Evolutionary conservation across 1,140 invertebrate genomes (phyloP).

Genomic region (Cydia fagiglandana): DNA sequence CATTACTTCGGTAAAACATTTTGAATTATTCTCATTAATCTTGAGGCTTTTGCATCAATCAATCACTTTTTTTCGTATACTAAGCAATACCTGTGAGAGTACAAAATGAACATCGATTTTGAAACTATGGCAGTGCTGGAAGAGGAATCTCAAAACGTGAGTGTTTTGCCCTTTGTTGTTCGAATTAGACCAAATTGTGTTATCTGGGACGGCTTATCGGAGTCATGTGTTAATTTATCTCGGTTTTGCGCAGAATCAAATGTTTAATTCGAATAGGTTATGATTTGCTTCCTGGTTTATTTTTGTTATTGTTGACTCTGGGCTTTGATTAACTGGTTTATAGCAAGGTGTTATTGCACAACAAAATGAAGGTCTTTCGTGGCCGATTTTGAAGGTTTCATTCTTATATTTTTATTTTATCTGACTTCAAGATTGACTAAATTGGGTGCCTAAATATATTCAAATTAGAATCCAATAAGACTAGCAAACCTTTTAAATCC

Average conservation of each 20-base stretch:
- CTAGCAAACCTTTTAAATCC: too few relatives aligned
- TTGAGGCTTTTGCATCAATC: constrained; percentile 28
- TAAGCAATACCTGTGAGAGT: constrained; percentile 34
- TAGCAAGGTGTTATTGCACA: constrained; percentile 55
- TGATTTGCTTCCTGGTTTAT: constrained; percentile 43
- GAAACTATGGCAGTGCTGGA: constrained; percentile 74
- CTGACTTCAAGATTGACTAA: neutral
- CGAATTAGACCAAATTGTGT: neutral
- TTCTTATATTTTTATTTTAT: neutral
- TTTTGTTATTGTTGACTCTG: constrained; percentile 40
- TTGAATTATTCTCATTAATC: constrained; percentile 53
- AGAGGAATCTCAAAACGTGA: constrained; percentile 73
- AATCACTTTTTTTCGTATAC: constrained; percentile 25
- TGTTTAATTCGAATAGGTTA: constrained; percentile 30
- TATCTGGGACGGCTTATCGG: constrained; percentile 6
- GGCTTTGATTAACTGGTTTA: constrained; percentile 32
- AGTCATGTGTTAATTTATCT: constrained; percentile 20
- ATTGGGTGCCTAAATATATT: neutral
- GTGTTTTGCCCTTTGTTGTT: constrained; percentile 61
- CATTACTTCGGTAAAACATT: constrained; percentile 55
- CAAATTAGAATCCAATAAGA: neutral
- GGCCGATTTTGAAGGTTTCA: constrained; percentile 32
- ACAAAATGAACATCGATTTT: constrained; percentile 73
- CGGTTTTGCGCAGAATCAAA: constrained; percentile 35
- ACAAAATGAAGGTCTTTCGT: constrained; percentile 56